Evolutionary conservation across 2,888 invertebrate species (phyloP).

Genomic region (Campoplex capitator): DNA sequence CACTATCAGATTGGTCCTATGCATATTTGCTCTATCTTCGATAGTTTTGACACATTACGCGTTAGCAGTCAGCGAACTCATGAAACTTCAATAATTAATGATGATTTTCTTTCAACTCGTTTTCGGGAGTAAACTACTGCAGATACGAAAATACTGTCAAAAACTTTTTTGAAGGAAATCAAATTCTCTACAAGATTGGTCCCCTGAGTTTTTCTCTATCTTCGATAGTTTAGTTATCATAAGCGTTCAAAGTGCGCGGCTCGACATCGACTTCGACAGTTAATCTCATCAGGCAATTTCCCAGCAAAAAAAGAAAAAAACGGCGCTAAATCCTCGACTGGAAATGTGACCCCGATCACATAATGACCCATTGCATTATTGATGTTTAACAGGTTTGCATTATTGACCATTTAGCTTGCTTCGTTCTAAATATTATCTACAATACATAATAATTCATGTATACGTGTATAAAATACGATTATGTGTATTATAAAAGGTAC

Average conservation of each 20-base stretch:
- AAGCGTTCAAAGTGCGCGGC: background rate
- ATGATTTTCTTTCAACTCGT: too few relatives aligned
- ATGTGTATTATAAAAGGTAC: slow-evolving; percentile 25
- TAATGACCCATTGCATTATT: background rate
- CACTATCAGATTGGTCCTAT: background rate
- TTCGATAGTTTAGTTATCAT: background rate
- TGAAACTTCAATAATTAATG: too few relatives aligned
- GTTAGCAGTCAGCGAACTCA: too few relatives aligned
- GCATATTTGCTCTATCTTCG: background rate
- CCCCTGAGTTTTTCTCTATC: background rate
- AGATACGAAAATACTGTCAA: background rate
- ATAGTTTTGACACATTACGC: background rate
- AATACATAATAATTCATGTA: slow-evolving; percentile 6
- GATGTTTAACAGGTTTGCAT: background rate
- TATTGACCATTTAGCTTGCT: background rate
- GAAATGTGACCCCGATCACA: background rate
- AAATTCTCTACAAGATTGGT: background rate
- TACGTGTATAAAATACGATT: background rate
- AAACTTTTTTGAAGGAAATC: background rate
- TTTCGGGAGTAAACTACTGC: background rate
- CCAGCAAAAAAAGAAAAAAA: background rate
- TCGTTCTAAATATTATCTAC: background rate
- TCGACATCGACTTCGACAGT: background rate
- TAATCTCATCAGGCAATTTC: background rate
- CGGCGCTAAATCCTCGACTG: background rate